Conservation (phyloP, 2,113 vertebrate species). For the Pelecanoides urinatrix region DNA sequence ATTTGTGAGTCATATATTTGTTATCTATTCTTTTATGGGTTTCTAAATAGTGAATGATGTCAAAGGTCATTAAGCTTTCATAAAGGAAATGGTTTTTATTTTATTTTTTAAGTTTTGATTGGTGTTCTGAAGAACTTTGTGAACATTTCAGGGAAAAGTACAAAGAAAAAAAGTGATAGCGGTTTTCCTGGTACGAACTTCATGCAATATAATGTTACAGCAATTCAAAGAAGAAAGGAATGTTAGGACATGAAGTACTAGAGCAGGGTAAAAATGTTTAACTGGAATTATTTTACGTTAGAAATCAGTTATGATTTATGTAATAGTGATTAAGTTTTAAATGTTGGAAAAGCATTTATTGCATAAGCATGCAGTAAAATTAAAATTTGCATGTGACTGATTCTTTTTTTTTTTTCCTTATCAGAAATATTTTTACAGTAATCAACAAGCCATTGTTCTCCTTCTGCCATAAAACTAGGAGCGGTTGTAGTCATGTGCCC, state of each 20-base stretch:
- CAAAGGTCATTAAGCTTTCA: constrained; percentile 52
- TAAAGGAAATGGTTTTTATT: constrained; percentile 40
- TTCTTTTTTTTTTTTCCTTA: background rate
- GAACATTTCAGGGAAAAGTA: constrained; percentile 1
- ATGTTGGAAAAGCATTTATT: background rate
- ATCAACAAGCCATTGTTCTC: background rate
- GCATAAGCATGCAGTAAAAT: background rate
- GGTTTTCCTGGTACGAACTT: background rate
- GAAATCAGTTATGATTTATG: background rate
- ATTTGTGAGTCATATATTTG: constrained; percentile 76
- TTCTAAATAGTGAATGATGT: constrained; percentile 68
- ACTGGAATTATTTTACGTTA: background rate
- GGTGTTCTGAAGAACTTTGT: constrained; percentile 51
- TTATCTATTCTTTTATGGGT: constrained; percentile 71
- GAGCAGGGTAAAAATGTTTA: background rate
- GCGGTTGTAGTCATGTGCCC: background rate
- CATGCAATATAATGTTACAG: background rate
- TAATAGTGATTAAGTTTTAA: background rate
- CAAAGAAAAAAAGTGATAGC: background rate
- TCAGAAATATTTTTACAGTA: background rate
- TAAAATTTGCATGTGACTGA: background rate
- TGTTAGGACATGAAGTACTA: background rate
- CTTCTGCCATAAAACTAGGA: background rate
- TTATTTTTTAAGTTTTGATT: constrained; percentile 52
- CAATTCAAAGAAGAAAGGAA: background rate